Conservation (phyloP, 2,113 vertebrate species). For the Bubo blakistoni region DNA sequence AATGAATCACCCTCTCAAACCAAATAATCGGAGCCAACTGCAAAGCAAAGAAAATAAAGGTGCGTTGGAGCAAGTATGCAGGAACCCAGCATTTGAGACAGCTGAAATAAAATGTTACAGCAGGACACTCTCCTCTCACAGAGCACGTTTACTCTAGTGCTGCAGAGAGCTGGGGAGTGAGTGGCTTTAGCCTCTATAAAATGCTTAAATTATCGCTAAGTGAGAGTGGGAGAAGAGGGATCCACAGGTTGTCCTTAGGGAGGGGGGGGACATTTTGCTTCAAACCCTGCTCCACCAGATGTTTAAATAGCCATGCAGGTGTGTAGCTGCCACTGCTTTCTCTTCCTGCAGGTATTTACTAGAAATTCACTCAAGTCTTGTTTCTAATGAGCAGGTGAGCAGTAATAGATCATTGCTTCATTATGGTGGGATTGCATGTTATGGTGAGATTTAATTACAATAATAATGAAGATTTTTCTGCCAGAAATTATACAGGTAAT, state of each 20-base stretch:
- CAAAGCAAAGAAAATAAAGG: not conserved
- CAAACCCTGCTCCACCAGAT: not conserved
- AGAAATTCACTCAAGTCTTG: not conserved
- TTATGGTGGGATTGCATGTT: not conserved
- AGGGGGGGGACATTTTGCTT: not conserved
- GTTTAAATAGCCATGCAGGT: not conserved
- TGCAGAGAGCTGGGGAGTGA: not conserved
- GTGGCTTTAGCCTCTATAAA: not conserved
- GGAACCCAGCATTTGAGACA: not conserved
- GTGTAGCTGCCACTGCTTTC: not conserved
- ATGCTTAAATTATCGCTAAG: not conserved
- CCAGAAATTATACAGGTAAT: not conserved
- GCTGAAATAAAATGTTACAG: not conserved
- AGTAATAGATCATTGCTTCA: not conserved
- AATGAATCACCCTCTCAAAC: not conserved
- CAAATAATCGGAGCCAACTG: not conserved
- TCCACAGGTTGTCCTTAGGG: not conserved
- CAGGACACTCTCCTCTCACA: not conserved
- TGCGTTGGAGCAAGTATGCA: not conserved
- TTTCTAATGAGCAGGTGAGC: not conserved
- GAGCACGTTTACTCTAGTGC: not conserved
- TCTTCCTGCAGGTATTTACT: not conserved
- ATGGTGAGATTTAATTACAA: not conserved
- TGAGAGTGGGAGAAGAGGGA: not conserved
- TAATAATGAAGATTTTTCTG: not conserved